These are phyloP conservation scores for Callyntrura guangdongensis DNA, from an alignment of 2,888 invertebrate genomes.

Conservation along the genomic window DNA sequence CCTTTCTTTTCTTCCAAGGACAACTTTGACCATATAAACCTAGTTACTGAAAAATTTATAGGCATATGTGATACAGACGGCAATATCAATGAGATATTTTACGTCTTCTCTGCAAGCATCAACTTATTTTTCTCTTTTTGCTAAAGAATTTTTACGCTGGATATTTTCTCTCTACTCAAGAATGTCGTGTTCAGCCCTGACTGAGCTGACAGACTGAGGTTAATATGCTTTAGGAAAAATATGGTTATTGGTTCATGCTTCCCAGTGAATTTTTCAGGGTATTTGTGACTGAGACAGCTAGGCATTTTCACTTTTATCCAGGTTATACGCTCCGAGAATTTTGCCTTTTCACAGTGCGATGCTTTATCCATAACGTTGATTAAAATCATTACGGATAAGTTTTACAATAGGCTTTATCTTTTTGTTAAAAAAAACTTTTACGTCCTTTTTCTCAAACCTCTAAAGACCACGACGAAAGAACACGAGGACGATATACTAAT, in stretches of 20 bases:
- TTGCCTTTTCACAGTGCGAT: slow-evolving; percentile 5
- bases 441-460: slow-evolving; percentile 42
- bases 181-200: not conserved
- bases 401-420: slow-evolving; percentile 30
- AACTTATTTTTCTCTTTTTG: not conserved
- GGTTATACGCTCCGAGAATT: slow-evolving; percentile 36
- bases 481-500: not conserved
- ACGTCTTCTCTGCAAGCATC: not conserved
- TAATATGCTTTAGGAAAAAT: slow-evolving; percentile 34
- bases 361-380: slow-evolving; percentile 25
- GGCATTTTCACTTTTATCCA: not conserved
- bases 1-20: too few species aligned
- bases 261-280: not conserved
- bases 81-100: not conserved
- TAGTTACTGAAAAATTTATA: too few species aligned
- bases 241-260: slow-evolving; percentile 31
- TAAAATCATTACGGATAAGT: slow-evolving; percentile 34
- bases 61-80: too few species aligned
- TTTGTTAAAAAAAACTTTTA: slow-evolving; percentile 13
- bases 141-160: not conserved
- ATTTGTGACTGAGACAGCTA: not conserved
- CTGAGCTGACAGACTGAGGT: slow-evolving; percentile 2
- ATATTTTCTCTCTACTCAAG: not conserved
- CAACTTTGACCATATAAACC: too few species aligned
- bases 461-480: not conserved